Evolutionary conservation across 2,888 invertebrate genomes (phyloP).

Genomic region (Drosophila pullipes): DNA sequence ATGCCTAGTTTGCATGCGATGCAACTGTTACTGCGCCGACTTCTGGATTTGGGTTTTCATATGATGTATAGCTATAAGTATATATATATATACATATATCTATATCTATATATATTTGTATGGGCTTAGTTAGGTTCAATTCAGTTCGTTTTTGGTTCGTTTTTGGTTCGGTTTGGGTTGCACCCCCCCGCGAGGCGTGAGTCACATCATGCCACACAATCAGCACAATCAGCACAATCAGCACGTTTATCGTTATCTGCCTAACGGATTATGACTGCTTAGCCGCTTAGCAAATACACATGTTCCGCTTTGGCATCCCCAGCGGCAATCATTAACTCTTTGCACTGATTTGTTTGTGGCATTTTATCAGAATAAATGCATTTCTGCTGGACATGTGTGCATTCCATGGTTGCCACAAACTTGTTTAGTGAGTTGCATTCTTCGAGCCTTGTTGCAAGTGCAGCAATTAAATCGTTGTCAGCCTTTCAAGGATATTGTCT

Average conservation of each 20-base stretch:
- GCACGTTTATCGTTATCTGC: conserved; percentile 18
- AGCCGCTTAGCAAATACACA: conserved; percentile 30
- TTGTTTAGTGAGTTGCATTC: neutral
- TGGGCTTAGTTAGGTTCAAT: neutral
- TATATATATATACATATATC: neutral
- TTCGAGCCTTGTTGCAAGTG: neutral
- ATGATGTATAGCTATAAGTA: neutral
- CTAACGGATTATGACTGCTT: conserved; percentile 25
- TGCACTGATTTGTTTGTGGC: neutral
- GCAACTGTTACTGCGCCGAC: conserved; percentile 28
- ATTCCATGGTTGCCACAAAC: neutral
- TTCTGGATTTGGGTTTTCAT: conserved; percentile 10
- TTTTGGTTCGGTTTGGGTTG: neutral
- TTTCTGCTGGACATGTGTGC: neutral
- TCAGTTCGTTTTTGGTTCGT: neutral
- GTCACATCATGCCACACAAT: conserved; percentile 33
- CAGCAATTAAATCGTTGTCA: neutral
- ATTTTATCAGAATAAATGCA: too few relatives aligned
- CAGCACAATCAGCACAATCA: conserved; percentile 39
- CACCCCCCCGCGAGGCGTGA: conserved; percentile 15
- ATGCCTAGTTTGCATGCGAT: conserved; percentile 46
- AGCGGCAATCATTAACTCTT: conserved; percentile 2
- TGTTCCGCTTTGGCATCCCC: conserved; percentile 17
- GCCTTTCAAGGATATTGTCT: neutral
- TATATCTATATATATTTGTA: neutral